Conservation (phyloP, 2,797 vertebrate species). For the Propithecus perrieri region DNA sequence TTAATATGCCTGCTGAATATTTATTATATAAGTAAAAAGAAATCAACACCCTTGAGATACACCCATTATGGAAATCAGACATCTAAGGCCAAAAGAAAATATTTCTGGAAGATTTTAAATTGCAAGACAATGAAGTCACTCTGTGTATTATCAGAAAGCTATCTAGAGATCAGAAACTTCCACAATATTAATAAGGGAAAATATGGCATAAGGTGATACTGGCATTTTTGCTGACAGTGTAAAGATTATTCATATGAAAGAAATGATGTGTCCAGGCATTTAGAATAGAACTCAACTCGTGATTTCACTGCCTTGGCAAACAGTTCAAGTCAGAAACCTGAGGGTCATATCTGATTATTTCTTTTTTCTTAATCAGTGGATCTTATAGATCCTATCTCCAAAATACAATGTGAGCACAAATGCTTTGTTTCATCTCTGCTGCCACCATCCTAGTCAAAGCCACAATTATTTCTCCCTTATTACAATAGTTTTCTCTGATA, state of each 20-base stretch:
- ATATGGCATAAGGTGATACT: background rate
- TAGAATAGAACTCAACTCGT: background rate
- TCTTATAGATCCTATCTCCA: background rate
- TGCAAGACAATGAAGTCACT: conserved; percentile 49
- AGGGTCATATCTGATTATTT: background rate
- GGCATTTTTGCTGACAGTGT: background rate
- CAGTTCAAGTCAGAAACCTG: background rate
- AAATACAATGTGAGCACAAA: background rate
- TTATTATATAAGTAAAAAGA: conserved; percentile 34
- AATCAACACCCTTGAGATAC: background rate
- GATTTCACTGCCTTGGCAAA: background rate
- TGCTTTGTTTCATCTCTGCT: background rate
- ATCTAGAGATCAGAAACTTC: background rate
- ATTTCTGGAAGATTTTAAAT: conserved; percentile 32
- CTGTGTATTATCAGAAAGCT: conserved; percentile 15
- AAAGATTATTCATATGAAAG: background rate
- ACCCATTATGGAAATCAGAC: conserved; percentile 8
- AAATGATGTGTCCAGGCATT: background rate
- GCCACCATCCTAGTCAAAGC: background rate
- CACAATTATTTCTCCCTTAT: background rate
- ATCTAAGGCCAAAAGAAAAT: conserved; percentile 43
- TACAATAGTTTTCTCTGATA: background rate
- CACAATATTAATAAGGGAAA: background rate
- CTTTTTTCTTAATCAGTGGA: background rate
- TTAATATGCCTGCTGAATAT: conserved; percentile 11